Evolutionary conservation across 2,113 vertebrate genomes (phyloP).

Genomic region (Cranoglanis bouderius): DNA sequence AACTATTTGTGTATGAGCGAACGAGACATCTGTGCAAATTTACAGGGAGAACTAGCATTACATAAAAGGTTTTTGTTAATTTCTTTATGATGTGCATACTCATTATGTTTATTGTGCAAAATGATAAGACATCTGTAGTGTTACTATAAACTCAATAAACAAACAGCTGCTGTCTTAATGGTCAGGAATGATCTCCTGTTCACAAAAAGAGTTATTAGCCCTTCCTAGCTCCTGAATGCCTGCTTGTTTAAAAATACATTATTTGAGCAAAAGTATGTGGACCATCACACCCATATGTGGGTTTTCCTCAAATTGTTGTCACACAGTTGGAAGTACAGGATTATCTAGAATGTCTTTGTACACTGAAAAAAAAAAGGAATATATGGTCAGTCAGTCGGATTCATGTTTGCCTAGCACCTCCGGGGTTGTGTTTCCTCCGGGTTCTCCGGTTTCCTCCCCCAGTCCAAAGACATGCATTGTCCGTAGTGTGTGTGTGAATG

Average conservation of each 20-base stretch:
- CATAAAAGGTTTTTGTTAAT: slow-evolving; percentile 10
- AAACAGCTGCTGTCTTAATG: slow-evolving; percentile 18
- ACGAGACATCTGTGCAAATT: slow-evolving; percentile 9
- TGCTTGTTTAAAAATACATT: not conserved
- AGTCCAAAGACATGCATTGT: too few species aligned
- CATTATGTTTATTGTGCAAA: slow-evolving; percentile 21
- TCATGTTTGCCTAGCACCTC: too few species aligned
- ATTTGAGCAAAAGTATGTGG: not conserved
- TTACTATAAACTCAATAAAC: slow-evolving; percentile 3
- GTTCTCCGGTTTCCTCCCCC: too few species aligned
- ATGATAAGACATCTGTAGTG: slow-evolving; percentile 15
- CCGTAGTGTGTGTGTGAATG: too few species aligned
- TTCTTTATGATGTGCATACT: slow-evolving; percentile 24
- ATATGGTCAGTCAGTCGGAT: not conserved
- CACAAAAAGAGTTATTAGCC: not conserved
- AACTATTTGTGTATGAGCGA: not conserved
- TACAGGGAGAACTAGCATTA: not conserved
- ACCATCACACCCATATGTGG: not conserved
- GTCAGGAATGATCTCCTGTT: slow-evolving; percentile 6
- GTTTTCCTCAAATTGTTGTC: not conserved
- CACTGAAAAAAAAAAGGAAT: not conserved
- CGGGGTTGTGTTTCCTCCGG: too few species aligned
- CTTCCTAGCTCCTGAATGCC: not conserved
- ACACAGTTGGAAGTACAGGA: not conserved
- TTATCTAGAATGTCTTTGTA: not conserved